Evolutionary conservation across 1,140 invertebrate species (phyloP), one percentile per base, ranked within the genome.

Genomic region (Drosophila funebris): DNA sequence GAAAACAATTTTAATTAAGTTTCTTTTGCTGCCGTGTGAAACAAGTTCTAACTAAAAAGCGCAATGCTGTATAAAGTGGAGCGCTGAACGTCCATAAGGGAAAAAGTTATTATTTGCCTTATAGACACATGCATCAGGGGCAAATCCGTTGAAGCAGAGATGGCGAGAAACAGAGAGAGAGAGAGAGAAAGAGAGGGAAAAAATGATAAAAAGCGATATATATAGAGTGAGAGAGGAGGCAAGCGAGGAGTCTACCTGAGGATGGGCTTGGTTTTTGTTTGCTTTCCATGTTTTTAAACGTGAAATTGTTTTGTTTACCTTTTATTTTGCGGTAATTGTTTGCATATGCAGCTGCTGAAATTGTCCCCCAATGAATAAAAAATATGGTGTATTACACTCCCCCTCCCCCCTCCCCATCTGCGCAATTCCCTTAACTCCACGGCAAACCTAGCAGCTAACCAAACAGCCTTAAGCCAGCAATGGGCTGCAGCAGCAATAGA

Each of bases 271-370:
- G 11, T 36, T 36, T 36, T 33, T 24, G 27, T 39, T 60, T 31
- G 57, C 29, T 57, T 61, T 39, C 39, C 36, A 58, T 87, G 82
- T 76, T 87, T 85, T 78, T 71, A 62, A 75, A 66, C 62, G 82
- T 54, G 82, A 85, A 85, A 87, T 87, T 75, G 75, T 72, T 87
- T 87, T 87, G 82, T 87, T 87, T 87, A 78, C 82, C 82, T 87
- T 81, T 87, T 87, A 87, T 88, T 87, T 78, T 78, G 82, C 67
- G 82, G 75, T 82, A 87, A 87, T 87, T 87, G 82, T 80, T 87
- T 87, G 83, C 75, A 87, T 84, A 82, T 87, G 83, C 78, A 87
- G 82, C 78, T 76, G 74, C 33, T 62, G 69, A 82, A 87, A 87
- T 82, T 87, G 82, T 87, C 78, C 73, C 54, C 57, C 69, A 66